These are phyloP conservation scores for Albula goreensis DNA, from an alignment of 2,113 vertebrate species.

Conservation along the genomic window DNA sequence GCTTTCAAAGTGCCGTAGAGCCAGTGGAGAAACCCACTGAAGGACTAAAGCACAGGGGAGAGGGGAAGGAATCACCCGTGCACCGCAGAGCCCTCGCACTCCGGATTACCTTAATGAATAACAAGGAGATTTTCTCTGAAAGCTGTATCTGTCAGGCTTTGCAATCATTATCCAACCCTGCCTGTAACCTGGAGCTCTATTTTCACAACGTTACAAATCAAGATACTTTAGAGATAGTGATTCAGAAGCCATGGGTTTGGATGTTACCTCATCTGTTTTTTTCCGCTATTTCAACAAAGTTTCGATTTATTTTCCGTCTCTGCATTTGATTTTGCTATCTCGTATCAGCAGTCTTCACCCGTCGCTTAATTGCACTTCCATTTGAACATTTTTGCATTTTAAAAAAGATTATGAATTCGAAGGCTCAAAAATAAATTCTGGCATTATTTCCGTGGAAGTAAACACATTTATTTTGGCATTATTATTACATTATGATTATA, in stretches of 20 bases:
- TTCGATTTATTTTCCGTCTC: too few relatives aligned
- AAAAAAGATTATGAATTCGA: too few relatives aligned
- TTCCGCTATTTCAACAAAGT: too few relatives aligned
- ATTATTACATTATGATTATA: too few relatives aligned
- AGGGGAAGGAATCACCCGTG: background rate
- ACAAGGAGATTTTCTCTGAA: constrained; percentile 10
- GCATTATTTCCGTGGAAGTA: background rate
- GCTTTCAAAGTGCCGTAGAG: background rate
- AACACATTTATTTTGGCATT: too few relatives aligned
- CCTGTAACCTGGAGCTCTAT: background rate
- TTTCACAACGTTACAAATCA: background rate
- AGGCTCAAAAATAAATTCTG: background rate
- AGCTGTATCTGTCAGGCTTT: constrained; percentile 17
- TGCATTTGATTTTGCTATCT: too few relatives aligned
- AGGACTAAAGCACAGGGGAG: background rate
- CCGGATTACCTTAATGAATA: constrained; percentile 14
- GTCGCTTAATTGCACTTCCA: too few relatives aligned
- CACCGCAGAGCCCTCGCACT: background rate
- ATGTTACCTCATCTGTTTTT: too few relatives aligned
- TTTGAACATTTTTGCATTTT: too few relatives aligned
- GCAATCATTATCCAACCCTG: constrained; percentile 13
- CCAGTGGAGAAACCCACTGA: background rate
- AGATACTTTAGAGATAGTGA: background rate
- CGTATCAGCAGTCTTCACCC: too few relatives aligned
- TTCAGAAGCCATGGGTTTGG: background rate